Percentiles rank a stretch among this genome's conserved stretches.
These are phyloP conservation scores for Passer montanus DNA, from an alignment of 2,113 vertebrate species.

Conservation along the genomic window DNA sequence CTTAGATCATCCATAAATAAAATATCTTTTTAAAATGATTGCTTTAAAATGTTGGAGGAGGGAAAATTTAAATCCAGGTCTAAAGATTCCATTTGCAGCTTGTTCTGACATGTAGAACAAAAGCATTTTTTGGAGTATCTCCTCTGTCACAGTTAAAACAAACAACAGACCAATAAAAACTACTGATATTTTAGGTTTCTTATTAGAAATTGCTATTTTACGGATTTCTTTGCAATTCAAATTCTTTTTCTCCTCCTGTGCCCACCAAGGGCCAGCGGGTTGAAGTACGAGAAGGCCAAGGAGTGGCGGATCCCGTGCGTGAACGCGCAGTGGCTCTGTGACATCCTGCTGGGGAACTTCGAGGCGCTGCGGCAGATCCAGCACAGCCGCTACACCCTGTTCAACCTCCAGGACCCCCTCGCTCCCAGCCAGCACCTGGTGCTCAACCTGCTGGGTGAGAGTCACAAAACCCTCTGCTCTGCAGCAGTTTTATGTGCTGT, in stretches of 20 bases:
- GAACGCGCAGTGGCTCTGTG: conserved; percentile 94
- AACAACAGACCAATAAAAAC: background rate
- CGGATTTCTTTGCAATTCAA: background rate
- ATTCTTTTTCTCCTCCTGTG: background rate
- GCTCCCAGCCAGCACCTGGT: conserved; percentile 87
- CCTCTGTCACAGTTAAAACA: background rate
- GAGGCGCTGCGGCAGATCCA: conserved; percentile 92
- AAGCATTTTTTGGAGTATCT: background rate
- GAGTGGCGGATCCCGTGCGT: conserved; percentile 98
- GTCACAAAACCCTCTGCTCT: background rate
- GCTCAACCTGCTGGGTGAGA: conserved; percentile 85
- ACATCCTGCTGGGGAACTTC: conserved; percentile 92
- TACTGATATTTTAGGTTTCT: background rate
- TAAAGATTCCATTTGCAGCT: background rate
- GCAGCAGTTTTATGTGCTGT: background rate
- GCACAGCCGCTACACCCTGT: conserved; percentile 85
- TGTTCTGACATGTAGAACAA: background rate
- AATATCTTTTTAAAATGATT: background rate
- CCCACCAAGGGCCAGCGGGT: conserved; percentile 80
- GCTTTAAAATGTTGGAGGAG: rapidly evolving
- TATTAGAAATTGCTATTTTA: background rate
- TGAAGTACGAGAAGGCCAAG: conserved; percentile 96
- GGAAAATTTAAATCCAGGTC: background rate
- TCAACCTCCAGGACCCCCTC: conserved; percentile 86
- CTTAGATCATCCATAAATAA: background rate